Conservation (phyloP, 2,797 vertebrate species). For the Amniataba percoides region DNA sequence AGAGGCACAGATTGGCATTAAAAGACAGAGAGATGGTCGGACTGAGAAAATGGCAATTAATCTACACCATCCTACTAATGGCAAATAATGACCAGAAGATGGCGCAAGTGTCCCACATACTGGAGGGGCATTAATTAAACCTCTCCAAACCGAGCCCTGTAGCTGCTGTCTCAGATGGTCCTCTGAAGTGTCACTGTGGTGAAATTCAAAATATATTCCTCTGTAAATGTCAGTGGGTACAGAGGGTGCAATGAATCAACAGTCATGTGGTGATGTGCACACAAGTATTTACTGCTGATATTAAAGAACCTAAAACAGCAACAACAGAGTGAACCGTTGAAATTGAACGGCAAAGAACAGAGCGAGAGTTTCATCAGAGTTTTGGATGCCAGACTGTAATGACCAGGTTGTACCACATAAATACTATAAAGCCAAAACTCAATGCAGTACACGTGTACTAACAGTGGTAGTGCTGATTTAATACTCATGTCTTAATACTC, state of each 20-base stretch:
- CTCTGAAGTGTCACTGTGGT: background rate
- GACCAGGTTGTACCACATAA: background rate
- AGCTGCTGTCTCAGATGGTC: background rate
- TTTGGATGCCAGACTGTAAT: background rate
- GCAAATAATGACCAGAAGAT: constrained; percentile 70
- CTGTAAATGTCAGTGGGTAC: background rate
- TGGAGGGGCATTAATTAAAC: rapidly evolving
- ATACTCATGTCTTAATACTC: background rate
- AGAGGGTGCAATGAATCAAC: background rate
- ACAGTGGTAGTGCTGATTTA: background rate
- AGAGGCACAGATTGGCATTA: background rate
- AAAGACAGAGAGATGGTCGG: background rate
- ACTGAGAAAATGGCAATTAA: constrained; percentile 7
- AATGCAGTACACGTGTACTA: background rate
- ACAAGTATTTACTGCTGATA: background rate
- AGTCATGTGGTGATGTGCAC: constrained; percentile 4
- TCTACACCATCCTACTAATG: background rate
- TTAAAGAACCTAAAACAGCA: background rate
- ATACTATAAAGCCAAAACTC: constrained; percentile 3
- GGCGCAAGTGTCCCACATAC: constrained; percentile 58
- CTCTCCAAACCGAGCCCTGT: background rate
- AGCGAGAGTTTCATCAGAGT: background rate
- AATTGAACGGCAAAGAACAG: background rate
- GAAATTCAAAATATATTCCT: background rate
- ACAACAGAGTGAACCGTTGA: background rate